phyloP scores from a whole-genome alignment of 1,140 invertebrate genomes.

The Drosophila lowei region DNA sequence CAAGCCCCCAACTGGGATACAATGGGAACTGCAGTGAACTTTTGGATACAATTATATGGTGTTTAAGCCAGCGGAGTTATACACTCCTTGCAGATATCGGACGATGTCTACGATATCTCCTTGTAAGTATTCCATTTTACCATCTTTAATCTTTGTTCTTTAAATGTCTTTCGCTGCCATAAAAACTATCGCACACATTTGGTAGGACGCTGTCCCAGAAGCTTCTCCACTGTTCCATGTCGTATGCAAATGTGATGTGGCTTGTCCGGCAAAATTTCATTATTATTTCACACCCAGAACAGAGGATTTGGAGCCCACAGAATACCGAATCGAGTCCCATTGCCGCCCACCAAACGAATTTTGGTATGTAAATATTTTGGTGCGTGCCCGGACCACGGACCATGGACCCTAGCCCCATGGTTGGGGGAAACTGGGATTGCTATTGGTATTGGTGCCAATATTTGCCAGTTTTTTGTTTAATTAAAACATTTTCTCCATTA shows the following conservation, averaged over 20 bases:
- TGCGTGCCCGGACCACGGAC: slow-evolving; percentile 16
- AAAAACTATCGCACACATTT: no score
- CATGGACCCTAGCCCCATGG: slow-evolving; percentile 16
- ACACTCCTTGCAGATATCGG: neutral
- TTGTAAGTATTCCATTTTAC: no score
- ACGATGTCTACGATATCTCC: no score
- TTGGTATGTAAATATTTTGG: slow-evolving; percentile 72
- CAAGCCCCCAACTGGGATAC: slow-evolving; percentile 24
- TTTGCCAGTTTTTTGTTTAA: slow-evolving; percentile 72
- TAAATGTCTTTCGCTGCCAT: no score
- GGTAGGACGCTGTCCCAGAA: no score
- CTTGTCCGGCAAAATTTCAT: slow-evolving; percentile 59
- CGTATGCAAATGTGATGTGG: slow-evolving; percentile 64
- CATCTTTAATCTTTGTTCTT: no score
- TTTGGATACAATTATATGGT: neutral
- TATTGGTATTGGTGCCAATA: slow-evolving; percentile 49
- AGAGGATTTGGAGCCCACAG: slow-evolving; percentile 14
- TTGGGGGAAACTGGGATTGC: slow-evolving; percentile 13
- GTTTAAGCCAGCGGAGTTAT: neutral
- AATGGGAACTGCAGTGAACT: slow-evolving; percentile 6
- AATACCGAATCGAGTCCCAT: slow-evolving; percentile 5
- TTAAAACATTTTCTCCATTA: slow-evolving; percentile 74
- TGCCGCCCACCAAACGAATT: slow-evolving; percentile 51
- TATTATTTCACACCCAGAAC: slow-evolving; percentile 60
- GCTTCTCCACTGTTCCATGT: slow-evolving; percentile 39